A percentile compares a stretch with the other conserved stretches of the same genome.
phyloP scores from a whole-genome alignment of 2,888 invertebrate genomes.

The Stenichneumon culpator region DNA sequence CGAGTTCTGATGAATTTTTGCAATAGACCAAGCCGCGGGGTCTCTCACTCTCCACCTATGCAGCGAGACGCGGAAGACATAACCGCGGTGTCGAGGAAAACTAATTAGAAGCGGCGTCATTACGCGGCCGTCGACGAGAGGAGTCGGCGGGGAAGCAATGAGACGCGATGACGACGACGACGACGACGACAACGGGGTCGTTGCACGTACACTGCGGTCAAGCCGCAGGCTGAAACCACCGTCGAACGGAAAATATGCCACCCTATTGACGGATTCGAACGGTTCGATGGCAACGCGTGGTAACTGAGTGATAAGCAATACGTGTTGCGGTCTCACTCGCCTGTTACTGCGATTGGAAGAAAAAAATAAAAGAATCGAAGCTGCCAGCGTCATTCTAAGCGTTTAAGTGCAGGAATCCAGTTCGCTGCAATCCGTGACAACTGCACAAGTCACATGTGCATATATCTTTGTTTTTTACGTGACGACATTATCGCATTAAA shows the following conservation, averaged over 20 bases:
- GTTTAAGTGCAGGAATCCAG: background rate
- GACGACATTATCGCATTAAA: background rate
- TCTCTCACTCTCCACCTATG: background rate
- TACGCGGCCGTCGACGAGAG: constrained; percentile 33
- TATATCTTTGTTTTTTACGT: background rate
- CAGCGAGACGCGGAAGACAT: constrained; percentile 43
- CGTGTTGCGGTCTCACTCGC: constrained; percentile 39
- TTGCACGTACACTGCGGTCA: constrained; percentile 55
- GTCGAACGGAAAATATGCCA: constrained; percentile 64
- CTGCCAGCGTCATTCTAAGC: background rate
- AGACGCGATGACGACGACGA: constrained; percentile 36
- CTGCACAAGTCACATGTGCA: background rate
- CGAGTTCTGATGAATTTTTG: constrained; percentile 14
- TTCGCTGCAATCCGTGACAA: background rate
- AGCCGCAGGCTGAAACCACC: constrained; percentile 65
- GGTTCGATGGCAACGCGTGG: constrained; percentile 52
- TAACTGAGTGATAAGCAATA: constrained; percentile 56
- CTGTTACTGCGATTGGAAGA: constrained; percentile 1
- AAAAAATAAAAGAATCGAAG: constrained; percentile 2
- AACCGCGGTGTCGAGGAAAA: constrained; percentile 57
- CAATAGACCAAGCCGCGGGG: background rate
- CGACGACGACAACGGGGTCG: constrained; percentile 35
- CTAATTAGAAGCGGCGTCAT: constrained; percentile 73
- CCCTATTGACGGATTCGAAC: constrained; percentile 75
- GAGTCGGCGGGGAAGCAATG: background rate